Evolutionary conservation across 2,888 invertebrate species (phyloP).

Genomic region (Polyommatus icarus): DNA sequence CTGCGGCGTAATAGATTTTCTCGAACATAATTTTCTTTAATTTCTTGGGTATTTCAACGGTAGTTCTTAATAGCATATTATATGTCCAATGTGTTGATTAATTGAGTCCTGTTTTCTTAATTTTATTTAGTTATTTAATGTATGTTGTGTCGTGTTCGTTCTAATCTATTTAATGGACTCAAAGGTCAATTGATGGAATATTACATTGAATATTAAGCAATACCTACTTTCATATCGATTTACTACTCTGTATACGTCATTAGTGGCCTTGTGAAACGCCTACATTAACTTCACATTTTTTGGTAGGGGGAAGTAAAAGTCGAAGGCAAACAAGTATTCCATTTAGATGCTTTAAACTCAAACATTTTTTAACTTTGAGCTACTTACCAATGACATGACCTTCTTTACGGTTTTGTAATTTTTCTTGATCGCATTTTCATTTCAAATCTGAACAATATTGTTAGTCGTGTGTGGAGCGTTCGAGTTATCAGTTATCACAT

Average conservation of each 20-base stretch:
- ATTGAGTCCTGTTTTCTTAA: not conserved
- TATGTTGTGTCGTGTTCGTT: not conserved
- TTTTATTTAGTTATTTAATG: conserved; percentile 10
- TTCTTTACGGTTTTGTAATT: conserved; percentile 9
- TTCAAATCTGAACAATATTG: not conserved
- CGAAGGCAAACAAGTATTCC: conserved; percentile 20
- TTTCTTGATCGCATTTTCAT: not conserved
- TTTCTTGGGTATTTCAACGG: not conserved
- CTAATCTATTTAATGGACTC: not conserved
- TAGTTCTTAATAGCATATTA: not conserved
- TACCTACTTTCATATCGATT: conserved; percentile 17
- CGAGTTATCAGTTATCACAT: conserved; percentile 10
- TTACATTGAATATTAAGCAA: conserved; percentile 5
- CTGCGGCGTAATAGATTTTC: conserved; percentile 17
- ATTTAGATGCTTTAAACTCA: not conserved
- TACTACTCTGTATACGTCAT: conserved; percentile 32
- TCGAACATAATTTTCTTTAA: not conserved
- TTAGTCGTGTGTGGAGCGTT: conserved; percentile 6
- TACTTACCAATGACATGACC: conserved; percentile 4
- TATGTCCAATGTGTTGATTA: not conserved
- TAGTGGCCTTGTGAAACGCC: conserved; percentile 32
- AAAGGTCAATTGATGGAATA: conserved; percentile 26
- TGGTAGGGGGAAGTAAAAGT: conserved; percentile 26
- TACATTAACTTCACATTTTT: conserved; percentile 19
- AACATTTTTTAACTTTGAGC: not conserved